Conservation (phyloP, 2,113 vertebrate genomes). For the Atrichornis clamosus region DNA sequence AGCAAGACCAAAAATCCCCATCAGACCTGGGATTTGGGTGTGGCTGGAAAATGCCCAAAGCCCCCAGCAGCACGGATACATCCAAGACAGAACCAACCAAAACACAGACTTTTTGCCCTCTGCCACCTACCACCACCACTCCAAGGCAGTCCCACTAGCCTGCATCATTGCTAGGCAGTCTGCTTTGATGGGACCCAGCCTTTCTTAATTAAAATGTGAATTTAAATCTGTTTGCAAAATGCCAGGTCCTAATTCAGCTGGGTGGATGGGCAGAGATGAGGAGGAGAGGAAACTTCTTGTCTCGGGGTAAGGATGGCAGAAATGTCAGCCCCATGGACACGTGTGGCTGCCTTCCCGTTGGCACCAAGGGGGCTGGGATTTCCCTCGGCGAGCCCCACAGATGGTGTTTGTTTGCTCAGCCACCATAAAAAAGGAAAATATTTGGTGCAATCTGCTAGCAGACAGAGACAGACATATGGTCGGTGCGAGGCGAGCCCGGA, state of each 20-base stretch:
- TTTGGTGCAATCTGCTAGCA: slow-evolving; percentile 60
- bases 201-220: neutral
- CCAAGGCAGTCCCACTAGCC: neutral
- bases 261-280: accelerated
- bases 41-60: neutral
- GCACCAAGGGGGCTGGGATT: neutral
- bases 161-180: neutral
- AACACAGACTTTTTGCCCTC: neutral
- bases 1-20: neutral
- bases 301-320: neutral
- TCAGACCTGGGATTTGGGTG: neutral
- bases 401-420: slow-evolving; percentile 66
- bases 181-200: neutral
- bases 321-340: accelerated
- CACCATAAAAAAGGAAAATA: slow-evolving; percentile 42
- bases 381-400: neutral
- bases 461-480: slow-evolving; percentile 58
- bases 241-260: neutral
- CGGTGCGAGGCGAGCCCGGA: neutral
- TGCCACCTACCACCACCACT: neutral
- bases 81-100: neutral
- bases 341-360: neutral
- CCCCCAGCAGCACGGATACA: accelerated
- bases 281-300: neutral
- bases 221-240: neutral